Evolutionary conservation across 92 coral and sea anemone species (phyloP).

Genomic region (Phenganax subtilis): DNA sequence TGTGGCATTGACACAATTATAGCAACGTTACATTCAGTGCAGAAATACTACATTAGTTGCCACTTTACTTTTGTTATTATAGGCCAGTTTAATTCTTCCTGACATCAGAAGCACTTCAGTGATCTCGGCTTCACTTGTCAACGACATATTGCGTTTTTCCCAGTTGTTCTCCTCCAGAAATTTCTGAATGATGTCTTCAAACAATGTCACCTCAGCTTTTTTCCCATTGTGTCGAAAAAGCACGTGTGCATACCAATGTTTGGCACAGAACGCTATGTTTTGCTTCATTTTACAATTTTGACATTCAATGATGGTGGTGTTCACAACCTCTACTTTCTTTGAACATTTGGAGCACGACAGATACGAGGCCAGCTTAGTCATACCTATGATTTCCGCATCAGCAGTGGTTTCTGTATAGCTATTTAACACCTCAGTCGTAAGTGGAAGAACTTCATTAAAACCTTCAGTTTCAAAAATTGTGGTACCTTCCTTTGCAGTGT

Average conservation of each 20-base stretch:
- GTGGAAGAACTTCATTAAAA: slow-evolving; percentile 45
- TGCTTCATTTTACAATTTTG: neutral
- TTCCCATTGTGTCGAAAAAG: neutral
- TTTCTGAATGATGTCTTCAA: neutral
- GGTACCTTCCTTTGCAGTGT: slow-evolving; percentile 55
- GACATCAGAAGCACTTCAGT: too few relatives aligned
- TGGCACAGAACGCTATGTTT: neutral
- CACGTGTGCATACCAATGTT: slow-evolving; percentile 15
- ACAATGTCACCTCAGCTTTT: neutral
- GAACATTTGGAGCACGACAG: slow-evolving; percentile 21
- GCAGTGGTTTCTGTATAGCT: slow-evolving; percentile 21
- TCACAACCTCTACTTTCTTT: slow-evolving; percentile 1
- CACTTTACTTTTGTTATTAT: too few relatives aligned
- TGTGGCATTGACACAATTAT: too few relatives aligned
- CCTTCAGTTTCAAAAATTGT: slow-evolving; percentile 35
- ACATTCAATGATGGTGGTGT: slow-evolving; percentile 4
- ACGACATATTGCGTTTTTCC: too few relatives aligned
- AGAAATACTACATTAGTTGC: too few relatives aligned
- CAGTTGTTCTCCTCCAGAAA: too few relatives aligned
- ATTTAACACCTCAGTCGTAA: slow-evolving; percentile 40
- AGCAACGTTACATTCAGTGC: too few relatives aligned
- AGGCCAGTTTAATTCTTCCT: too few relatives aligned
- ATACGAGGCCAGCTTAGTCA: slow-evolving; percentile 12
- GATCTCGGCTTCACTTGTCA: too few relatives aligned
- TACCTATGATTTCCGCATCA: slow-evolving; percentile 26